phyloP scores from a whole-genome alignment of 1,140 invertebrate species.

The Drosophila jambulina region DNA sequence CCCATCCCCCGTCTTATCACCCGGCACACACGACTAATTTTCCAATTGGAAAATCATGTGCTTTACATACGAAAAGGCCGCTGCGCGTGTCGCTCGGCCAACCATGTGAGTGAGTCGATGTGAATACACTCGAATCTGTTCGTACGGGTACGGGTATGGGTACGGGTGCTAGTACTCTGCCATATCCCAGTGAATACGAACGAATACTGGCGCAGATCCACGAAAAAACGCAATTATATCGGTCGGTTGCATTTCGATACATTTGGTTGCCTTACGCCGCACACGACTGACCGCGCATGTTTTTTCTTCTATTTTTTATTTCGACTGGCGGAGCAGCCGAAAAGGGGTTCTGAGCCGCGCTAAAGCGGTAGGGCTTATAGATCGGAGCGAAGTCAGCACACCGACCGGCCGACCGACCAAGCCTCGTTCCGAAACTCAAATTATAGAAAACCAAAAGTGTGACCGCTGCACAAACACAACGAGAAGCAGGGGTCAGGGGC shows the following conservation, averaged over 20 bases:
- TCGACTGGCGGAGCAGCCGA: constrained; percentile 69
- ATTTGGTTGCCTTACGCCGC: constrained; percentile 84
- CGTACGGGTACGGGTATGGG: constrained; percentile 12
- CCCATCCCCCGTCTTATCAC: constrained; percentile 16
- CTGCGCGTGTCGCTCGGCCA: constrained; percentile 82
- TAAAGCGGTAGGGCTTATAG: constrained; percentile 32
- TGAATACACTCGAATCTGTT: constrained; percentile 45
- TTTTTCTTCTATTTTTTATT: constrained; percentile 35
- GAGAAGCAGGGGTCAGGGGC: constrained; percentile 7
- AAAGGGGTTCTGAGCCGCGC: constrained; percentile 20
- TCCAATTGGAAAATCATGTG: constrained; percentile 83
- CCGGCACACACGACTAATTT: constrained; percentile 71
- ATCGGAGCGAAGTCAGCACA: constrained; percentile 31
- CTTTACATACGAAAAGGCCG: constrained; percentile 81
- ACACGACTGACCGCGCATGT: constrained; percentile 84
- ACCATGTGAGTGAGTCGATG: constrained; percentile 62
- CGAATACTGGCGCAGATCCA: constrained; percentile 47
- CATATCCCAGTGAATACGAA: constrained; percentile 24
- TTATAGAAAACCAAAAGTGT: constrained; percentile 84
- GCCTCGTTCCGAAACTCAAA: constrained; percentile 72
- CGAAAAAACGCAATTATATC: constrained; percentile 83
- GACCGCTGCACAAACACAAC: constrained; percentile 71
- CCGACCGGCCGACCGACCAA: constrained; percentile 30
- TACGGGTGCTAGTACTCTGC: constrained; percentile 6
- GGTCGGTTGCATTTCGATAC: constrained; percentile 85